A percentile compares a stretch with the other conserved stretches of the same genome.
These are phyloP conservation scores for Melanostoma mellinum DNA, from an alignment of 2,888 invertebrate species.

Conservation along the genomic window DNA sequence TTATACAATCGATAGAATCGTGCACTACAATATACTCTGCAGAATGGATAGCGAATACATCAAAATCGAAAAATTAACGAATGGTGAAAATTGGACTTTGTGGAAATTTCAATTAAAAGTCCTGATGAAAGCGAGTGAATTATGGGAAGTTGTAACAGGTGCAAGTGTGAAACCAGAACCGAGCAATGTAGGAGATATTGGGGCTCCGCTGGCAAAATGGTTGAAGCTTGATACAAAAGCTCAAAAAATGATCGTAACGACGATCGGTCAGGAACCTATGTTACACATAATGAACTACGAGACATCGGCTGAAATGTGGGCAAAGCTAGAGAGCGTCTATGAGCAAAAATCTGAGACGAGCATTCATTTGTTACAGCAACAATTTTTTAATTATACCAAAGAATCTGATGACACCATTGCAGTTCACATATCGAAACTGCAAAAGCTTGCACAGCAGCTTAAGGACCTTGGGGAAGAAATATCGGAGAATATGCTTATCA, in stretches of 20 bases:
- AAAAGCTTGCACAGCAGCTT: constrained; percentile 61
- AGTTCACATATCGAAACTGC: constrained; percentile 62
- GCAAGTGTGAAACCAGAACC: not conserved
- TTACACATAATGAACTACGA: constrained; percentile 70
- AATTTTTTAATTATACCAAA: constrained; percentile 72
- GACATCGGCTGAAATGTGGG: constrained; percentile 66
- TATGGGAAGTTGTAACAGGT: not conserved
- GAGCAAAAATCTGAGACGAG: constrained; percentile 77
- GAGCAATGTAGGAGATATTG: too few relatives aligned
- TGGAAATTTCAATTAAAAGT: constrained; percentile 37
- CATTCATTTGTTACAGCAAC: constrained; percentile 77
- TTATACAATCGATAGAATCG: too few relatives aligned
- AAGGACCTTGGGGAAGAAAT: constrained; percentile 68
- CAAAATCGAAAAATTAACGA: constrained; percentile 17
- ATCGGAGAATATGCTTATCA: constrained; percentile 71
- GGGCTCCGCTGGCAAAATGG: constrained; percentile 1
- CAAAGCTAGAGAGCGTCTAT: constrained; percentile 73
- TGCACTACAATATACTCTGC: too few relatives aligned
- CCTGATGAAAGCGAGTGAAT: constrained; percentile 6
- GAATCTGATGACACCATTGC: constrained; percentile 64
- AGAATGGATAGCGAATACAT: constrained; percentile 8
- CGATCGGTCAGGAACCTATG: constrained; percentile 64
- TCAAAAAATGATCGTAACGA: constrained; percentile 56
- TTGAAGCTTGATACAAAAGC: constrained; percentile 14
- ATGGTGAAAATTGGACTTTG: constrained; percentile 4